Conservation (phyloP, 2,797 vertebrate genomes). For the Chiloscyllium punctatum region DNA sequence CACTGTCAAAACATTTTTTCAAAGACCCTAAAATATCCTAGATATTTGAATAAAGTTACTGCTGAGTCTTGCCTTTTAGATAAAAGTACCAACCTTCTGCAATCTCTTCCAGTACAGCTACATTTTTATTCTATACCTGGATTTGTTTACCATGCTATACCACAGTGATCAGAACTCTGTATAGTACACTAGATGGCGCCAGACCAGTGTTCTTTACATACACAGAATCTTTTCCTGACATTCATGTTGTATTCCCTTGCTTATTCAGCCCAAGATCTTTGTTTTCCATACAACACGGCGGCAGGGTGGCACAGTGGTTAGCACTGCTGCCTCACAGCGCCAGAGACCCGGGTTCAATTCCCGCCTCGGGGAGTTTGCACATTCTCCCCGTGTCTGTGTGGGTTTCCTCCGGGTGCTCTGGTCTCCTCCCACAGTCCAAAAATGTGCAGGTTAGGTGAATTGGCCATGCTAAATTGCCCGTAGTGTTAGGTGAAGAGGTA, state of each 20-base stretch:
- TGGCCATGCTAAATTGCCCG: too few species aligned
- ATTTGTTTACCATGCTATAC: neutral
- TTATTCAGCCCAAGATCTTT: neutral
- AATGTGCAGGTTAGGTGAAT: too few species aligned
- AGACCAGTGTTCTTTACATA: neutral
- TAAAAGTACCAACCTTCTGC: neutral
- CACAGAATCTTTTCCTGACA: neutral
- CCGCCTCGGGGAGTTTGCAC: too few species aligned
- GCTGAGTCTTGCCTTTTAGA: neutral
- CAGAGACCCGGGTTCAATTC: too few species aligned
- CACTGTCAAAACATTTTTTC: too few species aligned
- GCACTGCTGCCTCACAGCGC: too few species aligned
- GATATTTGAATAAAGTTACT: neutral
- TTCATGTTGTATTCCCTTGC: neutral
- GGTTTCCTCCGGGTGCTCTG: too few species aligned
- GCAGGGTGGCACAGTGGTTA: too few species aligned
- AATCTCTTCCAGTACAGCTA: neutral
- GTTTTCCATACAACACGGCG: too few species aligned
- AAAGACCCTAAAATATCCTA: neutral
- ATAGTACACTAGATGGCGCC: neutral
- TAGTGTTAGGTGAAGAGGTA: too few species aligned
- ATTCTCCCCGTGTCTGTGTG: too few species aligned
- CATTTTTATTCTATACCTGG: neutral
- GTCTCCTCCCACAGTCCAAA: too few species aligned
- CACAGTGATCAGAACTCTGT: neutral